A percentile compares a stretch with the other conserved stretches of the same genome.
These are phyloP conservation scores for Batillaria attramentaria DNA, from an alignment of 1,140 invertebrate species.

Conservation along the genomic window DNA sequence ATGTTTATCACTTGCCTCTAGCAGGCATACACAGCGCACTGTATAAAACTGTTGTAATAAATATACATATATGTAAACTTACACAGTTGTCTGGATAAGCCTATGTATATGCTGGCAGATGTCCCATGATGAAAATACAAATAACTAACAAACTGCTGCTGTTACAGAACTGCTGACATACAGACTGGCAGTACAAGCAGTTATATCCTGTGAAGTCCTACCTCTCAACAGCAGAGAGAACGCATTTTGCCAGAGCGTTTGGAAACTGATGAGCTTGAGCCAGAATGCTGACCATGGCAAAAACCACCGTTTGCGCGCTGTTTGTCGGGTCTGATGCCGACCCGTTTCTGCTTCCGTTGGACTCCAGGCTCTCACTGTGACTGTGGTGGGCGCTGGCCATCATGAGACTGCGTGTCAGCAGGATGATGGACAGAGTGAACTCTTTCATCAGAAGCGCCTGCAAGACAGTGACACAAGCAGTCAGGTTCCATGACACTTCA, in stretches of 20 bases:
- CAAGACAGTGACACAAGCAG: conserved; percentile 20
- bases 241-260: conserved; percentile 58
- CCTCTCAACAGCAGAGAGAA: conserved; percentile 63
- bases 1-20: no score
- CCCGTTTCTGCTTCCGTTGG: neutral
- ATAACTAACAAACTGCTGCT: no score
- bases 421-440: conserved; percentile 62
- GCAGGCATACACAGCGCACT: no score
- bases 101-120: no score
- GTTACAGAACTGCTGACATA: no score
- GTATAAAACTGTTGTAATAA: no score
- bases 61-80: no score
- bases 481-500: no score
- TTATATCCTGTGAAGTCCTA: conserved; percentile 8
- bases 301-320: conserved; percentile 11
- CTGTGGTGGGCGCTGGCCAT: conserved; percentile 22
- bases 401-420: conserved; percentile 58
- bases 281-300: conserved; percentile 37
- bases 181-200: no score
- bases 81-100: no score
- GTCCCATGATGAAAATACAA: no score
- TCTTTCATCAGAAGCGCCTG: conserved; percentile 69
- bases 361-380: conserved; percentile 18
- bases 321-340: neutral
- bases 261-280: conserved; percentile 49